These are phyloP conservation scores for Crotalus viridis DNA, from an alignment of 2,113 vertebrate genomes.

Conservation along the genomic window DNA sequence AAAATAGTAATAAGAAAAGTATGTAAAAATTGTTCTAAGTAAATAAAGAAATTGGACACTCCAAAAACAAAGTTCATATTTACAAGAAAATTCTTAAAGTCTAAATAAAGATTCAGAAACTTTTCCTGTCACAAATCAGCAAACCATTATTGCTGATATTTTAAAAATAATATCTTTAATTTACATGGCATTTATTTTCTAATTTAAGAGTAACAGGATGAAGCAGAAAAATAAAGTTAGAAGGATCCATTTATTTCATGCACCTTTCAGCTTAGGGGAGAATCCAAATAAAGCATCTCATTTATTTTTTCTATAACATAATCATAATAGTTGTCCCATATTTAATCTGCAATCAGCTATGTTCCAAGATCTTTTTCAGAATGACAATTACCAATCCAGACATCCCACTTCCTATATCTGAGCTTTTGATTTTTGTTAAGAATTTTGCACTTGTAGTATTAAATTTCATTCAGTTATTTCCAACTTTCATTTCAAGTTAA, in stretches of 20 bases:
- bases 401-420: not conserved
- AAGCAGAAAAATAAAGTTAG: not conserved
- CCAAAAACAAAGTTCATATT: not conserved
- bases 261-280: not conserved
- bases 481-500: not conserved
- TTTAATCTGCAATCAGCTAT: not conserved
- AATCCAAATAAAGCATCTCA: not conserved
- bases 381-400: not conserved
- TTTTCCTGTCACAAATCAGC: accelerated
- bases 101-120: not conserved
- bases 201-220: not conserved
- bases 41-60: not conserved
- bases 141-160: not conserved
- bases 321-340: not conserved
- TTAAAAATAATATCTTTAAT: not conserved
- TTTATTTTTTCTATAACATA: not conserved
- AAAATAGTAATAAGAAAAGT: constrained; percentile 24
- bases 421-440: not conserved
- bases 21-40: constrained; percentile 26
- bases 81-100: not conserved
- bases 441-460: not conserved
- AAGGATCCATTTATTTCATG: not conserved
- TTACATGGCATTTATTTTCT: not conserved
- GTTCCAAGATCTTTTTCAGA: not conserved
- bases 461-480: not conserved